Base-by-base conservation (phyloP, 2,888 invertebrate species). In the Drosophila ustulata region DNA sequence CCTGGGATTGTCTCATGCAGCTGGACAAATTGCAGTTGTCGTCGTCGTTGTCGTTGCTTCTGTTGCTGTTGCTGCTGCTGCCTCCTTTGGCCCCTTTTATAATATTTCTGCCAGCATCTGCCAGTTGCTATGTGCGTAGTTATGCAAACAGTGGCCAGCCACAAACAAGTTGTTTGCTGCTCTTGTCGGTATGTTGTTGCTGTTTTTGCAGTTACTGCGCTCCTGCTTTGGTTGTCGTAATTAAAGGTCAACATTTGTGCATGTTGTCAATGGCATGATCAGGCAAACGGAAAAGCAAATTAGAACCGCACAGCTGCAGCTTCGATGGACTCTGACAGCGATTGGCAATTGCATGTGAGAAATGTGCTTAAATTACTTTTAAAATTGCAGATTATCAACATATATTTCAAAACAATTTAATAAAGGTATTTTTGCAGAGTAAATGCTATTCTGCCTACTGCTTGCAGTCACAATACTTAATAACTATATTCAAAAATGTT, bases 191-290 rank as follows among this genome's bases (percentile, higher is more conserved):
- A 23, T 57, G 62, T 63, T 82, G 80, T 75, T 57, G 65, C 53
- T 76, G 73, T 26, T 56, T 30, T n/a, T 32, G 51, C 18, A 43
- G 61, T 23, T 45, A 58, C 23, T 56, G 50, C 83, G 70, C 51
- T 56, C 47, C 47, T 66, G 67, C 63, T 59, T 73, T 55, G 41
- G 69, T 69, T 74, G 82, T 89, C 88, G 90, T 90, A 89, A 87
- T 87, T 87, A 89, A 90, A 89, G 90, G 89, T 90, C 88, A 90
- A 87, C 90, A 87, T 88, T 89, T 89, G 89, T 88, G 81, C 85
- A 86, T 88, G 86, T 77, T 82, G 86, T 86, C 88, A 80, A 76
- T 78, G 88, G 70, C 69, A 66, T 51, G 82, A 70, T 73, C 84
- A 80, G 56, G 67, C 69, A 39, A 64, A 53, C 57, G 67, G 55